Evolutionary conservation across 30 jellyfish, hydroid and myxozoan species (phyloP).

Genomic region (Hydractinia echinata): DNA sequence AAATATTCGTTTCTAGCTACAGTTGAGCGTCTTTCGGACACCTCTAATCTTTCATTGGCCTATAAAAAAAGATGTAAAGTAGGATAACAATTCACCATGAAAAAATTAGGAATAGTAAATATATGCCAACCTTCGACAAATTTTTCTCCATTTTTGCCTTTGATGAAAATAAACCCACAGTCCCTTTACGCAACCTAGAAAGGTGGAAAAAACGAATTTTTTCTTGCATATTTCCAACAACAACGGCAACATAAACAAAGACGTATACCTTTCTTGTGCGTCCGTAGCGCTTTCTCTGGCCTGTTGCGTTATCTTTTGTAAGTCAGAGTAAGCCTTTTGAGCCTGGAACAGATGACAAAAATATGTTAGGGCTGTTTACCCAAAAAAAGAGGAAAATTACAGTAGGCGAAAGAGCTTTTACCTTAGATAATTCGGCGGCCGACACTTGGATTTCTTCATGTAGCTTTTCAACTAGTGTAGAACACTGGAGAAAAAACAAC

Average conservation of each 20-base stretch:
- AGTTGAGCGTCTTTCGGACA: constrained; percentile 66
- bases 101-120: not conserved
- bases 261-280: constrained; percentile 63
- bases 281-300: constrained; percentile 71
- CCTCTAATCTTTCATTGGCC: constrained; percentile 54
- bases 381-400: not conserved
- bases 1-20: constrained; percentile 72
- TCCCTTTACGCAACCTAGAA: constrained; percentile 73
- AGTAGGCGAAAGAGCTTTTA: constrained; percentile 1
- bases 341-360: constrained; percentile 35
- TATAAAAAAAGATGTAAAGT: constrained; percentile 2
- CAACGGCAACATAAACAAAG: not conserved
- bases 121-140: constrained; percentile 49
- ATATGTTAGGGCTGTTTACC: not conserved
- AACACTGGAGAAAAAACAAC: constrained; percentile 35
- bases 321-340: constrained; percentile 69
- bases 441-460: constrained; percentile 79
- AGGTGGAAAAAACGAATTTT: not conserved
- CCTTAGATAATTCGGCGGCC: constrained; percentile 76
- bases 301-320: constrained; percentile 53
- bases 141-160: constrained; percentile 68
- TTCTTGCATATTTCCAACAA: not conserved
- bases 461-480: constrained; percentile 54
- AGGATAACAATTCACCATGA: not conserved
- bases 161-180: constrained; percentile 68